Base-by-base conservation (phyloP, 2,888 invertebrate species). In the Pachymerium ferrugineum region DNA sequence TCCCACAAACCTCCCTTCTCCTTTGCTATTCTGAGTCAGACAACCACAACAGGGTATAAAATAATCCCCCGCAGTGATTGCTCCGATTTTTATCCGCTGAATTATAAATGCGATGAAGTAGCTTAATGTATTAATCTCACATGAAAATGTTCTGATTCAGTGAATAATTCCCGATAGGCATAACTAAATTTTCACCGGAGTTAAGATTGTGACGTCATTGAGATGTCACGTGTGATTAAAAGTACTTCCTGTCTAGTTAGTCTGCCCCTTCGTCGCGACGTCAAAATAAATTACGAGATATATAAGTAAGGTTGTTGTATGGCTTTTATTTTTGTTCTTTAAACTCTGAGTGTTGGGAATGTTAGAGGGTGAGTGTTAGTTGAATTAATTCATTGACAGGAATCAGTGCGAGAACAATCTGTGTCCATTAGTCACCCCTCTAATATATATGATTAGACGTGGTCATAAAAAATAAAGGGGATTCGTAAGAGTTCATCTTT, bases 341-440 rank as follows among this genome's bases (percentile, higher is more conserved):
- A n/a, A n/a, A n/a, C n/a, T 8, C 4, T 25, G 14, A 47, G 47
- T 47, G 47, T 22, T n/a, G 62, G 1, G 62, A 62, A 62, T 62
- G 62, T 62, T 14, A 4, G 25, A 28, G 62, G 62, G 62, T 10
- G 62, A 25, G n/a, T 47, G 47, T 47, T 47, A 47, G 47, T 28
- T 62, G 62, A 62, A 62, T 62, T 62, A 62, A 62, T 28, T 62
- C 62, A 62, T 62, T 62, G 28, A 19, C 22, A 25, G 62, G 28
- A 62, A 62, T 62, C 62, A 28, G 62, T 25, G 22, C 62, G 62
- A 62, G 62, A 25, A 62, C 62, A 62, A 62, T 62, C 62, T 62
- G 62, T 62, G 62, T 62, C 62, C 62, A 62, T 62, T 62, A 25
- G 25, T 22, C n/a, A 12, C 47, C 19, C 62, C 25, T 12, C 25